Base-by-base conservation (phyloP, 2,113 vertebrate genomes). In the Pedetes capensis region DNA sequence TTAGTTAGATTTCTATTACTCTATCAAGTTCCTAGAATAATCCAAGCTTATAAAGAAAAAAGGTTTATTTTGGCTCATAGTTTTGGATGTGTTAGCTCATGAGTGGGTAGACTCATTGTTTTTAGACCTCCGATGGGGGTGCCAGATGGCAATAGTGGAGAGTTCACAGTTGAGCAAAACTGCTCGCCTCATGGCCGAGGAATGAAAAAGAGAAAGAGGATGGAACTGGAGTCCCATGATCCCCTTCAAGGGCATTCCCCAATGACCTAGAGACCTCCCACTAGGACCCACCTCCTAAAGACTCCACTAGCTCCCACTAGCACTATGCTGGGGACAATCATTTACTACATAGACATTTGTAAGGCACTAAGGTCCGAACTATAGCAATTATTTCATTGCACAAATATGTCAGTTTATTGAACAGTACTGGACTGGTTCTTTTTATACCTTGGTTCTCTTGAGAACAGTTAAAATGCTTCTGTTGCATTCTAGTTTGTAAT, bases 211-310 rank as follows among this genome's bases (percentile, higher is more conserved):
- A n/a, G 20, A 37, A 27, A 55, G 8, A 75, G 37, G 23, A 69
- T 55, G 6, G 47, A 69, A 1, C 9, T 2, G 17, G 22, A 4
- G 3, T 4, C 2, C n/a, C 10, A 1, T 23, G 25, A 25, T 57
- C 12, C 7, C 53, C 23, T 53, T 57, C 16, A 22, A 25, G 20
- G 32, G 53, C 2, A 29, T 3, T 5, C 0, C 4, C 22, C 14
- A 3, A 6, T 39, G 20, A 44, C 2, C 37, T 23, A 1, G 57
- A 39, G 51, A 57, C 22, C 5, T 29, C 22, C 49, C 23, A 2
- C 9, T 29, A 53, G 12, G 34, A 4, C 16, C 11, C 11, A 37
- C 2, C 10, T n/a, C 53, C 7, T 37, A 69, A 69, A 87, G 5
- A 1, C 11, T 47, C 8, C 6, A n/a, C 17, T 2, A 29, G 5